phyloP scores from a whole-genome alignment of 2,888 invertebrate genomes.

The Folsomia manolachei region DNA sequence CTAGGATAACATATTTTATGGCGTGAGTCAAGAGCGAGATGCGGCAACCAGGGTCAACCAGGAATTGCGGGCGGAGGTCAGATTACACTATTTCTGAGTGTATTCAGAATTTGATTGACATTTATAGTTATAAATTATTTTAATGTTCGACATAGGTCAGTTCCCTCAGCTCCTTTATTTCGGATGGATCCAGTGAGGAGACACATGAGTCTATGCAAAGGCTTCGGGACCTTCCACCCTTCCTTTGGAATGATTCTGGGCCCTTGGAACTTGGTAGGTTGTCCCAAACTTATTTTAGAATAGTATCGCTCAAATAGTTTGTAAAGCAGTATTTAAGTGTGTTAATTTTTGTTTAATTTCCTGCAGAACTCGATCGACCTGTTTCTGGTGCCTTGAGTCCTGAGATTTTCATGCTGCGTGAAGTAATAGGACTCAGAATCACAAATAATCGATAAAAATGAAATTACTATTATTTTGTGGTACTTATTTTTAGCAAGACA shows the following conservation, averaged over 20 bases:
- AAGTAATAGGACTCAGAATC: neutral
- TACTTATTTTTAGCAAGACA: slow-evolving; percentile 51
- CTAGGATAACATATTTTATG: slow-evolving; percentile 42
- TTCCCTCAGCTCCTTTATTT: slow-evolving; percentile 45
- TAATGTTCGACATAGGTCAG: no score
- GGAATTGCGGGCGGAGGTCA: slow-evolving; percentile 45
- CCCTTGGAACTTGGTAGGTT: slow-evolving; percentile 41
- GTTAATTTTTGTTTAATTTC: no score
- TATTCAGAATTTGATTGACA: no score
- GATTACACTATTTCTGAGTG: no score
- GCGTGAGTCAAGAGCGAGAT: slow-evolving; percentile 37
- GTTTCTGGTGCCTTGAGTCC: slow-evolving; percentile 6
- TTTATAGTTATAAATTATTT: no score
- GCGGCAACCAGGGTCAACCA: slow-evolving; percentile 40
- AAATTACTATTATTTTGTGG: slow-evolving; percentile 14
- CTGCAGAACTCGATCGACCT: slow-evolving; percentile 10
- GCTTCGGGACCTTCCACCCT: slow-evolving; percentile 43
- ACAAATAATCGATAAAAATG: neutral
- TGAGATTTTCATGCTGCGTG: slow-evolving; percentile 3
- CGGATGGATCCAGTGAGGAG: slow-evolving; percentile 45
- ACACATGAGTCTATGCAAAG: slow-evolving; percentile 33
- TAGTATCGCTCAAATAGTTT: no score
- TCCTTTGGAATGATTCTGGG: slow-evolving; percentile 41
- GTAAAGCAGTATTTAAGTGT: no score
- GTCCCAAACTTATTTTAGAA: no score